Percentiles rank a stretch among this genome's conserved stretches.
These are phyloP conservation scores for Oryzias javanicus DNA, from an alignment of 2,113 vertebrate species.

Conservation along the genomic window DNA sequence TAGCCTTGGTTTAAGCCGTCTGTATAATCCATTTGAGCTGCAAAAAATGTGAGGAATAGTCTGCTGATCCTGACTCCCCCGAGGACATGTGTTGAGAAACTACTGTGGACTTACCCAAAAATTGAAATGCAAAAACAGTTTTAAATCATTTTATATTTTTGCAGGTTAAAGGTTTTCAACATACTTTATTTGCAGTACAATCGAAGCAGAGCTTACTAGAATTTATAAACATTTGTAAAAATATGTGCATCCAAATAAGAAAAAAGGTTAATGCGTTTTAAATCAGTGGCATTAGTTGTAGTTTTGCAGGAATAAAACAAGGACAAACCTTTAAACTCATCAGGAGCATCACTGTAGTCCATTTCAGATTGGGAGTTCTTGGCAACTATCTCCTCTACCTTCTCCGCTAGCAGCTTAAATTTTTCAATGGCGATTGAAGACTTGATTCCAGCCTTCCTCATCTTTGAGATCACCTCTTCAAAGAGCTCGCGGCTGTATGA, in stretches of 20 bases:
- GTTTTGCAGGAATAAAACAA: background rate
- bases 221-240: too few relatives aligned
- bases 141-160: too few relatives aligned
- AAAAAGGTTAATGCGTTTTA: too few relatives aligned
- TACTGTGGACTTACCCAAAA: background rate
- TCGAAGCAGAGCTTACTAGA: too few relatives aligned
- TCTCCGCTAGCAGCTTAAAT: constrained; percentile 95
- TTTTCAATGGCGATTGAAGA: constrained; percentile 98
- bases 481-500: constrained; percentile 98
- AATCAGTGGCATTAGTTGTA: too few relatives aligned
- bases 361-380: constrained; percentile 96
- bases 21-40: constrained; percentile 57
- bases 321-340: constrained; percentile 93
- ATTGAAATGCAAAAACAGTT: too few relatives aligned
- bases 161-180: too few relatives aligned
- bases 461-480: constrained; percentile 97
- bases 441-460: constrained; percentile 98
- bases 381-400: constrained; percentile 95
- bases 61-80: constrained; percentile 20
- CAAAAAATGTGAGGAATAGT: constrained; percentile 63
- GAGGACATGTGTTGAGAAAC: background rate
- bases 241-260: too few relatives aligned
- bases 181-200: too few relatives aligned
- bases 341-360: constrained; percentile 96
- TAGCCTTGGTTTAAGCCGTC: constrained; percentile 56